These are phyloP conservation scores for Clinocottus analis DNA, from an alignment of 2,113 vertebrate genomes.

Conservation along the genomic window DNA sequence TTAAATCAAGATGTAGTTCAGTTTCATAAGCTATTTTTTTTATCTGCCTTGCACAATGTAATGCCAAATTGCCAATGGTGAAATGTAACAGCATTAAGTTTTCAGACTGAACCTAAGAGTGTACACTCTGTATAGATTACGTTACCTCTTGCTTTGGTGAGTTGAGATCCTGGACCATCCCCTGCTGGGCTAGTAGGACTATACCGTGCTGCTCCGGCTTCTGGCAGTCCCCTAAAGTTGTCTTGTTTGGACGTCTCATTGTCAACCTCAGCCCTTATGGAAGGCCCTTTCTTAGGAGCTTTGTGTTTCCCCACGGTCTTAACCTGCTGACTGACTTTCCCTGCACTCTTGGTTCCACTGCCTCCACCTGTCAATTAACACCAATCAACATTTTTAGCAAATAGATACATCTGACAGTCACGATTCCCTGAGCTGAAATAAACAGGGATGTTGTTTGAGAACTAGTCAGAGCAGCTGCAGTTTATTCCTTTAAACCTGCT, in stretches of 20 bases:
- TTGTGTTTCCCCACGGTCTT: conserved; percentile 10
- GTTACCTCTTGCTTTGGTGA: conserved; percentile 23
- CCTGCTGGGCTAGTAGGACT: not conserved
- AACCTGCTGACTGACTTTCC: conserved; percentile 20
- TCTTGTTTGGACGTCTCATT: conserved; percentile 31
- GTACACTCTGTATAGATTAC: no score
- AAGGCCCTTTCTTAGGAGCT: not conserved
- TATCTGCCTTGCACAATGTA: not conserved
- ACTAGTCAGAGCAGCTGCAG: not conserved
- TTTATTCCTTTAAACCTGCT: not conserved
- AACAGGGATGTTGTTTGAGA: not conserved
- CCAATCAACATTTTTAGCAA: conserved; percentile 13
- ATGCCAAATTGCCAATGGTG: no score
- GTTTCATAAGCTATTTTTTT: not conserved
- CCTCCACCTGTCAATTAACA: conserved; percentile 52
- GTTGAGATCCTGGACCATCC: conserved; percentile 2
- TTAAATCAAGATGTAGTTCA: not conserved
- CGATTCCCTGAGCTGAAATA: not conserved
- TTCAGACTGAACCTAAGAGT: no score
- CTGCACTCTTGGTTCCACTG: conserved; percentile 4
- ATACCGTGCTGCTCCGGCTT: not conserved
- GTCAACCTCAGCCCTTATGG: conserved; percentile 26
- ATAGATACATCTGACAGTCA: not conserved
- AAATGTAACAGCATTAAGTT: no score
- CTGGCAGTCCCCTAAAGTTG: not conserved